A percentile compares a stretch with the other conserved stretches of the same genome.
Conservation (phyloP, 1,140 invertebrate species). For the Aphis craccivora region DNA sequence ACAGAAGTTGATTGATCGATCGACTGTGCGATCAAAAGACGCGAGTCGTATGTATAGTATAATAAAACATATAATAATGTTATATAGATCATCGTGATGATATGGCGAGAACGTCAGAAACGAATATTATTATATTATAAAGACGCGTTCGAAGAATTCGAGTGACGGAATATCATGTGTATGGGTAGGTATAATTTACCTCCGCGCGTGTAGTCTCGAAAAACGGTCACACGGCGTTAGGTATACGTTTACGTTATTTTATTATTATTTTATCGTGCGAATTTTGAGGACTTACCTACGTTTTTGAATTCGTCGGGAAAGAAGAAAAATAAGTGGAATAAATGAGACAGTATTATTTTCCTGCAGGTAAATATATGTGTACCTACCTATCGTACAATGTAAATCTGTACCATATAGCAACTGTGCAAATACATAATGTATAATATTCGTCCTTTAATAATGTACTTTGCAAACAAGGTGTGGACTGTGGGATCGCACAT, state of each 20-base stretch:
- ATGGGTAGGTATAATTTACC: neutral
- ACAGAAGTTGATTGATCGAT: slow-evolving; percentile 20
- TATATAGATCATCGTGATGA: neutral
- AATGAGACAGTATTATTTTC: neutral
- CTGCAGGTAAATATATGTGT: neutral
- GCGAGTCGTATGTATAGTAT: neutral
- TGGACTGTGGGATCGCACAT: neutral
- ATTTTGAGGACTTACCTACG: neutral
- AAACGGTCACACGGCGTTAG: neutral
- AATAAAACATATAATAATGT: neutral
- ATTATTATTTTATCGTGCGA: neutral
- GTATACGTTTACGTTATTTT: neutral
- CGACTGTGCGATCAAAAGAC: neutral
- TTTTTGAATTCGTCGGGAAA: no score
- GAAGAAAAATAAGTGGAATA: neutral
- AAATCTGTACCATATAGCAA: neutral
- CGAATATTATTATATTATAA: neutral
- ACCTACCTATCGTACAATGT: neutral
- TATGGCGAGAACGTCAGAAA: neutral
- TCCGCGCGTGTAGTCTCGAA: neutral
- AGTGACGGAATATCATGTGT: neutral
- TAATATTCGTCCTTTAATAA: neutral
- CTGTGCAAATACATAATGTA: neutral
- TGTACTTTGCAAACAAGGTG: neutral
- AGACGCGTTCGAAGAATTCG: neutral